Base-by-base conservation (phyloP, 2,888 invertebrate species). In the Aphodius sticticus region DNA sequence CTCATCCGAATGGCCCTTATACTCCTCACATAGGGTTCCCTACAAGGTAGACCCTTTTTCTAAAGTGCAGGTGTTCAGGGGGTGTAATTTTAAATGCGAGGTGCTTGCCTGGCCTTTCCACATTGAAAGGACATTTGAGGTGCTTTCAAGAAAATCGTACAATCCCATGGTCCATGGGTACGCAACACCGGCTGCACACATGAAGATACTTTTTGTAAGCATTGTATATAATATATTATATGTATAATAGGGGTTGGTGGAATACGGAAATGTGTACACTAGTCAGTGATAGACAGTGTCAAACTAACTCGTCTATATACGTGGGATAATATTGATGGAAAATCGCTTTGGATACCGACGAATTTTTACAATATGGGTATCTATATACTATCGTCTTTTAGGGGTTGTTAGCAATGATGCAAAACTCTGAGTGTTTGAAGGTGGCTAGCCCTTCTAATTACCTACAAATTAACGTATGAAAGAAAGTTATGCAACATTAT, bases 71-170 rank as follows among this genome's bases (percentile, higher is more conserved):
- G 53, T 53, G 53, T 53, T 53, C 53, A 53, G 53, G 53, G 53
- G 53, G 53, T 53, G 53, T 53, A 53, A 53, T 53, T 53, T 53
- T 53, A 53, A 53, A 53, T 53, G 53, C 53, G 53, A 53, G 53
- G 53, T 53, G 53, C 53, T 53, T 53, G 53, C 53, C 53, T 53
- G 53, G 2, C 53, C 53, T 53, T 5, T 53, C 53, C 6, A 53
- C 9, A 12, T 53, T 53, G 53, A 53, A 53, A 53, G 53, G 53
- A 53, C 2, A 53, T 53, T 53, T 53, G 12, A 5, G 53, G 53
- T 53, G 53, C 53, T 53, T 53, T 53, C 9, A 53, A 53, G 2
- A 12, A 9, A 53, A 53, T 53, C 53, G 53, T 53, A 9, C 9
- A 12, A 12, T 9, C 12, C 53, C 4, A 53, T 53, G 12, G 53